Evolutionary conservation across 2,888 invertebrate species (phyloP), one percentile per base, ranked within the genome.

Genomic region (Microctonus aethiopoides): DNA sequence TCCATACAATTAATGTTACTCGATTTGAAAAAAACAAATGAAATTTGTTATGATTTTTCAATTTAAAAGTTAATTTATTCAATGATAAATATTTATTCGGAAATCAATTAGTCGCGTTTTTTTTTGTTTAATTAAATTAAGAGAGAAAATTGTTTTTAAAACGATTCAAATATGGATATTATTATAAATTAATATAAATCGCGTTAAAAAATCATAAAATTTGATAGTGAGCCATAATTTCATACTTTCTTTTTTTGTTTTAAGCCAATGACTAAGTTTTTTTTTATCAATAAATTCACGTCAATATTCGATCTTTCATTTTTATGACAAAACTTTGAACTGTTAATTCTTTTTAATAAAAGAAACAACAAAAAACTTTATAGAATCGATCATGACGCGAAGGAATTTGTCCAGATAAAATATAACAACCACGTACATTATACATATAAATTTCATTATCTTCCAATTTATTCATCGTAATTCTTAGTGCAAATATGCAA

Each of bases 11-110:
- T 16, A 46, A 16, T 46, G 46, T 46, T 26, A 26, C 11, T 7
- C 24, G 36, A 62, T 56, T 29, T 61, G 22, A 70, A 54, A 29
- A 1, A 62, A 46, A 16, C 29, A n/a, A n/a, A n/a, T n/a, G n/a
- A n/a, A n/a, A n/a, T 26, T 60, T 60, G 22, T 34, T 60, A 36
- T 60, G 16, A 36, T 26, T 24, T n/a, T 59, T 69, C 26, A 60
- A 59, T n/a, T 29, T 56, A 24, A 46, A 41, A 32, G 46, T 46
- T 46, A 68, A 67, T 71, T 32, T 73, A 73, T 56, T 76, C 39
- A 67, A 68, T 26, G 32, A 36, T 29, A 52, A 59, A n/a, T 24
- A 62, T 62, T 70, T 66, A 72, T 67, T 70, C 62, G 62, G 62
- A 60, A 22, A 41, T 16, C 63, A 67, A 56, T 26, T 20, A 26